Percentiles rank a stretch among this genome's conserved stretches.
These are phyloP conservation scores for Phalanger gymnotis DNA, from an alignment of 2,797 vertebrate species.

Conservation along the genomic window DNA sequence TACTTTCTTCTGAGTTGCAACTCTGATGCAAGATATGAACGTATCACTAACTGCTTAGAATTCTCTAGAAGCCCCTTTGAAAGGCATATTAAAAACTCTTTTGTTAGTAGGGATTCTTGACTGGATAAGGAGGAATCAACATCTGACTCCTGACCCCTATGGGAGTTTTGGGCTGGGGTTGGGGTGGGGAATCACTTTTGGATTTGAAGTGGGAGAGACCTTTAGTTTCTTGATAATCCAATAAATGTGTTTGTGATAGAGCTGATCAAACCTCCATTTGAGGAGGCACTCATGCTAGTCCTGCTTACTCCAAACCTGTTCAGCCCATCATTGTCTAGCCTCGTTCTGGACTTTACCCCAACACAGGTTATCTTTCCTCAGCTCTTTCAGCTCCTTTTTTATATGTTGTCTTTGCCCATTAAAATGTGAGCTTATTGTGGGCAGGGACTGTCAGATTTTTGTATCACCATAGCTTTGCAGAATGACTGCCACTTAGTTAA, in stretches of 20 bases:
- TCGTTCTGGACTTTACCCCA: neutral
- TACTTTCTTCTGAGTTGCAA: neutral
- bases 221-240: neutral
- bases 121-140: constrained; percentile 8
- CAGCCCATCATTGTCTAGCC: neutral
- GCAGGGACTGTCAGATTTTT: neutral
- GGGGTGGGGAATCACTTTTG: constrained; percentile 8
- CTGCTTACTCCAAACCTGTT: neutral
- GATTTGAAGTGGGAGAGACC: neutral
- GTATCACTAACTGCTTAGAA: neutral
- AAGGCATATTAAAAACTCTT: neutral
- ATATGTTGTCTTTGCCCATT: neutral
- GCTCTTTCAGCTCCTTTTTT: neutral
- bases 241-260: neutral
- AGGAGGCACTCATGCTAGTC: neutral
- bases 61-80: neutral
- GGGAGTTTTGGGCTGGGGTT: constrained; percentile 59
- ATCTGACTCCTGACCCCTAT: constrained; percentile 60
- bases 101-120: neutral
- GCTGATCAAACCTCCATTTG: neutral
- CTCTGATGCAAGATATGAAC: neutral
- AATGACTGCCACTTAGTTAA: neutral
- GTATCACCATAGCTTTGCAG: neutral
- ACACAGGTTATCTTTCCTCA: neutral
- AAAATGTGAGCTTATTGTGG: no score